Conservation (phyloP, 2,888 invertebrate species). For the Nephrocerus scutellatus region DNA sequence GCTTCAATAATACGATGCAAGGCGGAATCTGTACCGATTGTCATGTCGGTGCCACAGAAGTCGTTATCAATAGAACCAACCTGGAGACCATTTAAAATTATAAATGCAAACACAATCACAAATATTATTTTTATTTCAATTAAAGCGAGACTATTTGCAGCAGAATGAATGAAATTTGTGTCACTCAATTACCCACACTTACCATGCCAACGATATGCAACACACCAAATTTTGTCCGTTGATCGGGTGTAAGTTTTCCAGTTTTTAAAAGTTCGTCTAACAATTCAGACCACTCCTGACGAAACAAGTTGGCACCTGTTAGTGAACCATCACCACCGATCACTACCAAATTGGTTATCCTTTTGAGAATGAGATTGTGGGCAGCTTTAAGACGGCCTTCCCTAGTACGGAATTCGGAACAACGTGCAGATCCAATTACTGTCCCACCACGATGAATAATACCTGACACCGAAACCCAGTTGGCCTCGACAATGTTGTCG, state of each 20-base stretch:
- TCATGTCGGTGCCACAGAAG: slow-evolving; percentile 98
- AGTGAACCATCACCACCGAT: slow-evolving; percentile 96
- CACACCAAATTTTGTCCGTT: slow-evolving; percentile 59
- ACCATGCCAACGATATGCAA: slow-evolving; percentile 88
- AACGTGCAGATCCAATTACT: slow-evolving; percentile 91
- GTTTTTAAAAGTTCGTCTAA: slow-evolving; percentile 68
- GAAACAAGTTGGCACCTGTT: slow-evolving; percentile 88
- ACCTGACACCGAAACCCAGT: slow-evolving; percentile 89
- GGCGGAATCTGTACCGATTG: slow-evolving; percentile 92
- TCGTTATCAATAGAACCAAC: slow-evolving; percentile 96
- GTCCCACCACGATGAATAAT: slow-evolving; percentile 96
- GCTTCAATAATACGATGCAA: slow-evolving; percentile 93
- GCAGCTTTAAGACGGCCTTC: slow-evolving; percentile 85
- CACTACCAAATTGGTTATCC: slow-evolving; percentile 82
- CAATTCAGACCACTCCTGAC: slow-evolving; percentile 78
- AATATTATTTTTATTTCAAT: too few relatives aligned
- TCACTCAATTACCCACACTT: slow-evolving; percentile 17
- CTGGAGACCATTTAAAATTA: slow-evolving; percentile 28
- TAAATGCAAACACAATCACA: not conserved
- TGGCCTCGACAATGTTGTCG: slow-evolving; percentile 81
- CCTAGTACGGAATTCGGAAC: slow-evolving; percentile 76
- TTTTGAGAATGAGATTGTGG: slow-evolving; percentile 70
- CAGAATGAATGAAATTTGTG: too few relatives aligned
- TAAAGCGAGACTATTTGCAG: too few relatives aligned
- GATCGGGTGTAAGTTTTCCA: slow-evolving; percentile 66